phyloP scores from a whole-genome alignment of 2,797 vertebrate species.

The Myotis myotis region DNA sequence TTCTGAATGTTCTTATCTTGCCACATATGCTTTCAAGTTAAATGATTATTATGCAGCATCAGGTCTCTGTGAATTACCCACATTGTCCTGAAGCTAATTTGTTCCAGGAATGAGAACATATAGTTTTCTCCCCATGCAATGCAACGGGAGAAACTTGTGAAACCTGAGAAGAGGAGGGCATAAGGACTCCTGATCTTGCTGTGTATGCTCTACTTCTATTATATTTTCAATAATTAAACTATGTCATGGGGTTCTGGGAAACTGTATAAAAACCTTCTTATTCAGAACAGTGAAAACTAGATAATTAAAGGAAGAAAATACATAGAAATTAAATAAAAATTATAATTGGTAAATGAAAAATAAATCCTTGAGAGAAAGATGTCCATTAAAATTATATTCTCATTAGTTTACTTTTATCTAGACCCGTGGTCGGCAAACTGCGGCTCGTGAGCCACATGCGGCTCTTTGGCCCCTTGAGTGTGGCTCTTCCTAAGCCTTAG shows the following conservation, averaged over 20 bases:
- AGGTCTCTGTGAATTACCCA: not conserved
- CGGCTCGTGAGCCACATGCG: too few relatives aligned
- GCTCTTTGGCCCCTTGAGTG: too few relatives aligned
- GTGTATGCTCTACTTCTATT: not conserved
- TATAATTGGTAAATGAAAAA: not conserved
- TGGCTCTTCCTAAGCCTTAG: too few relatives aligned
- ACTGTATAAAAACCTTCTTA: constrained; percentile 20
- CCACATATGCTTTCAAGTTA: not conserved
- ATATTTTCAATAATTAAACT: constrained; percentile 52
- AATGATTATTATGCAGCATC: not conserved
- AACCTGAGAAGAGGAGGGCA: not conserved
- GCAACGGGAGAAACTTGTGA: not conserved
- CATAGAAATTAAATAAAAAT: constrained; percentile 27
- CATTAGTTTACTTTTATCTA: constrained; percentile 25
- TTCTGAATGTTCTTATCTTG: not conserved
- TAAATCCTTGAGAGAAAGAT: not conserved
- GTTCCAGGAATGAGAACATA: not conserved
- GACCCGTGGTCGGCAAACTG: too few relatives aligned
- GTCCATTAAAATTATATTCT: constrained; percentile 11
- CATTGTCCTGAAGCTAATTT: not conserved
- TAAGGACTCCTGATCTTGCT: not conserved
- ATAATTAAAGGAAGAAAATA: constrained; percentile 26
- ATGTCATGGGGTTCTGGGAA: not conserved
- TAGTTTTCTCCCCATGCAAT: not conserved
- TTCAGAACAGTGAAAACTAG: constrained; percentile 14